Conservation (phyloP, 2,888 invertebrate species). For the Dorcus parallelipipedus region DNA sequence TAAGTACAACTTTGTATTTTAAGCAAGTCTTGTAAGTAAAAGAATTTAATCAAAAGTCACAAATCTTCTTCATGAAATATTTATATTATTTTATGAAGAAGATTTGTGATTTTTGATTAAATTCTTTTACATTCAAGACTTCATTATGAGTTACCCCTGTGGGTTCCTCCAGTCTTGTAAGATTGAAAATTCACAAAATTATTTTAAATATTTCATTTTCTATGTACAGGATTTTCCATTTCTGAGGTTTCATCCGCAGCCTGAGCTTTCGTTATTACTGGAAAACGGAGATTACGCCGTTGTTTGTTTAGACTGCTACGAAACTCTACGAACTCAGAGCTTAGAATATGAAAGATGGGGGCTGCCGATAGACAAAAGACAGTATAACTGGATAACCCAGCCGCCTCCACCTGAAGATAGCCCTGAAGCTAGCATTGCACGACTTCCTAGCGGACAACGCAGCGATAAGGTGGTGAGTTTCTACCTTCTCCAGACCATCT, state of each 20-base stretch:
- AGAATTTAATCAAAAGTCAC: too few relatives aligned
- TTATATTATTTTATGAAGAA: too few relatives aligned
- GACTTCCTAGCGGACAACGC: slow-evolving; percentile 81
- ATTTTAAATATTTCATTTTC: slow-evolving; percentile 1
- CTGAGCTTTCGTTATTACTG: slow-evolving; percentile 71
- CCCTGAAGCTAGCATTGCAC: slow-evolving; percentile 78
- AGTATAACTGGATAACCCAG: slow-evolving; percentile 92
- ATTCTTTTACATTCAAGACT: too few relatives aligned
- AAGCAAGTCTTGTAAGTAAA: too few relatives aligned
- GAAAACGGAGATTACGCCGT: slow-evolving; percentile 90
- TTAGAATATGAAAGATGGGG: slow-evolving; percentile 88
- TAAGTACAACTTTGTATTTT: too few relatives aligned
- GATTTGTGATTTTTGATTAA: too few relatives aligned
- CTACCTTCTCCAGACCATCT: neutral
- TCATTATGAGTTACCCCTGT: too few relatives aligned
- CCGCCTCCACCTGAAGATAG: slow-evolving; percentile 90
- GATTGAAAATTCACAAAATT: too few relatives aligned
- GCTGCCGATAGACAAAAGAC: slow-evolving; percentile 83
- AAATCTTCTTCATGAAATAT: too few relatives aligned
- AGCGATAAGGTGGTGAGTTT: slow-evolving; percentile 71
- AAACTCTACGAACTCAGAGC: slow-evolving; percentile 86
- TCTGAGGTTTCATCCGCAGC: slow-evolving; percentile 77
- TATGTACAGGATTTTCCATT: slow-evolving; percentile 79
- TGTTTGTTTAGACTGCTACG: slow-evolving; percentile 90
- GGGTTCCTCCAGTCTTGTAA: too few relatives aligned